Conservation (phyloP, 2,797 vertebrate species). For the Mormyrus hasselquistii region DNA sequence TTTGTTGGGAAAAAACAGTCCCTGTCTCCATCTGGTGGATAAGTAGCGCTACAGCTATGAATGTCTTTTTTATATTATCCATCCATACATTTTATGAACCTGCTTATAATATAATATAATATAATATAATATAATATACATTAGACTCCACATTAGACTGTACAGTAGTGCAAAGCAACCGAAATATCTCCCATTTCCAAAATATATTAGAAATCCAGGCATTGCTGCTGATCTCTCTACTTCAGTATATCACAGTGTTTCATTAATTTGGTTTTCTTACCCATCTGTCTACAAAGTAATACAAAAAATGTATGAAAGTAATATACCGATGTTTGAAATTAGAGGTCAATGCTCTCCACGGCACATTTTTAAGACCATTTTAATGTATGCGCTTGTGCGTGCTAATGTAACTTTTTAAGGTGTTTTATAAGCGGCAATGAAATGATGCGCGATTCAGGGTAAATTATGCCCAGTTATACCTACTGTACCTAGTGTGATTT, state of each 20-base stretch:
- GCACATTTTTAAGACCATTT: not conserved
- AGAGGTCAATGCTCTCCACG: not conserved
- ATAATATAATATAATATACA: not conserved
- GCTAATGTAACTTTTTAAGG: not conserved
- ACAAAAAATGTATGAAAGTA: not conserved
- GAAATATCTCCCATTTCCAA: not conserved
- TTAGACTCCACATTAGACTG: not conserved
- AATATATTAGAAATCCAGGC: not conserved
- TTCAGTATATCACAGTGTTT: not conserved
- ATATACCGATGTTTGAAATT: not conserved
- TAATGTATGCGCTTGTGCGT: not conserved
- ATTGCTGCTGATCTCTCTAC: not conserved
- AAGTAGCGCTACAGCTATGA: not conserved
- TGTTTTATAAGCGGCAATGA: not conserved
- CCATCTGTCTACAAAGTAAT: not conserved
- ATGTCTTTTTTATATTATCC: not conserved
- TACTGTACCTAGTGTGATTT: not conserved
- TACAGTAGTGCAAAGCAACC: not conserved
- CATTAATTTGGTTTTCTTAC: not conserved
- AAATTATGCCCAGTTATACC: not conserved
- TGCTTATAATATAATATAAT: not conserved
- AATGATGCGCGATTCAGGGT: not conserved
- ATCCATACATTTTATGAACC: not conserved
- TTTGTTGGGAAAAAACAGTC: constrained; percentile 35
- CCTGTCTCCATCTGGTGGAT: constrained; percentile 56